Percentiles rank a stretch among this genome's conserved stretches.
These are phyloP conservation scores for Nothoprocta pentlandii DNA, from an alignment of 2,113 vertebrate species.

Conservation along the genomic window DNA sequence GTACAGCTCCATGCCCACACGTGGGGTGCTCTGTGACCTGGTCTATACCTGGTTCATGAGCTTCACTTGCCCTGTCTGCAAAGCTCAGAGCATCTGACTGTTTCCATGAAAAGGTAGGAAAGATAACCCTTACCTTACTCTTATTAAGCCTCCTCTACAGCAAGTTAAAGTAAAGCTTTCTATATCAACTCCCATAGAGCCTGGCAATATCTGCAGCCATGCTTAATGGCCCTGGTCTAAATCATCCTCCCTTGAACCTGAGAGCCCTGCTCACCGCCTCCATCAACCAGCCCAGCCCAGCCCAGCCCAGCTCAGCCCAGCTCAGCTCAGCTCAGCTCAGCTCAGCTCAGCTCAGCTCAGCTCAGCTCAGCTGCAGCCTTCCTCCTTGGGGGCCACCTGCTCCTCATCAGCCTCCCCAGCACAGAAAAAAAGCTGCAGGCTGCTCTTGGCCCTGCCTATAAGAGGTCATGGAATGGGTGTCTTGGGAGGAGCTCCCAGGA, in stretches of 20 bases:
- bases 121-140: accelerated
- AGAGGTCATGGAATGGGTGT: not conserved
- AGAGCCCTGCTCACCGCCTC: not conserved
- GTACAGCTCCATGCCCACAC: not conserved
- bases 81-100: not conserved
- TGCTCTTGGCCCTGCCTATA: not conserved
- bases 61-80: not conserved
- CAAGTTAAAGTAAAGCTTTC: not conserved
- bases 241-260: too few species aligned
- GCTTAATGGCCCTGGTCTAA: not conserved
- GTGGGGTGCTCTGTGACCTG: accelerated
- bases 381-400: too few species aligned
- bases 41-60: not conserved
- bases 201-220: not conserved
- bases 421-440: not conserved
- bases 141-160: not conserved
- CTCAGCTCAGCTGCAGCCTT: not conserved
- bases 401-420: not conserved
- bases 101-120: not conserved
- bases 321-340: not conserved
- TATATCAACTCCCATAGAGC: accelerated
- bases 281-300: not conserved
- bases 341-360: not conserved
- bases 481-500: not conserved
- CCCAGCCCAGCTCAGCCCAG: not conserved